Base-by-base conservation (phyloP, 2,113 vertebrate species). In the Eublepharis macularius region DNA sequence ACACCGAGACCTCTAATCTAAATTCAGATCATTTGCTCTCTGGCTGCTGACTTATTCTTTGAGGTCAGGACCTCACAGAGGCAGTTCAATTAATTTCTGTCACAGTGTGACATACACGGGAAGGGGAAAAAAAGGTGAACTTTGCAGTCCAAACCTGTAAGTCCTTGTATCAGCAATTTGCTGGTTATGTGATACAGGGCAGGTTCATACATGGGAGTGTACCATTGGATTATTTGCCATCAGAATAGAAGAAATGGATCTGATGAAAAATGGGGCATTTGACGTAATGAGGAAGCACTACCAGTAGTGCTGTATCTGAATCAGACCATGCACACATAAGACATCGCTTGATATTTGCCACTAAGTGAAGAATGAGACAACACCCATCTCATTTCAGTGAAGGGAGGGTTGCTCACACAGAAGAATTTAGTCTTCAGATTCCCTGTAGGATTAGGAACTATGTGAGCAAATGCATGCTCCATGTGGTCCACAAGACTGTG, bases 71-170 rank as follows among this genome's bases (percentile, higher is more conserved):
- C 29, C 86, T 70, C 49, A n/a, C 54, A 76, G 57, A 49, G 54
- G 57, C n/a, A 34, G 14, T 73, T 80, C 32, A 74, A 83, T 79
- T 45, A 21, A 73, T 65, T 86, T 80, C 69, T 79, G n/a, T 69
- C 19, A 24, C 39, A 70, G 34, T 41, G 39, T 6, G 72, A 66
- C 24, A 54, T 54, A 41, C 24, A 54, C 34, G 14, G 16, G 51
- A 57, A 4, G 9, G 10, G 14, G 10, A 51, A 13, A 51, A 13
- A 51, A 13, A 51, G 49, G 49, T 51, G 24, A 78, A 65, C 60
- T 65, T 65, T 63, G 57, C 57, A 63, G 2, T 24, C n/a, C 57
- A 12, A n/a, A 68, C 65, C 5, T 68, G 29, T 68, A 68, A 34
- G 66, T 6, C 13, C 66, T 29, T n/a, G 34, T 5, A 69, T 69